Percentiles rank a stretch among this genome's conserved stretches.
Evolutionary conservation across 2,113 vertebrate genomes (phyloP).

Genomic region (Leucoraja erinaceus): DNA sequence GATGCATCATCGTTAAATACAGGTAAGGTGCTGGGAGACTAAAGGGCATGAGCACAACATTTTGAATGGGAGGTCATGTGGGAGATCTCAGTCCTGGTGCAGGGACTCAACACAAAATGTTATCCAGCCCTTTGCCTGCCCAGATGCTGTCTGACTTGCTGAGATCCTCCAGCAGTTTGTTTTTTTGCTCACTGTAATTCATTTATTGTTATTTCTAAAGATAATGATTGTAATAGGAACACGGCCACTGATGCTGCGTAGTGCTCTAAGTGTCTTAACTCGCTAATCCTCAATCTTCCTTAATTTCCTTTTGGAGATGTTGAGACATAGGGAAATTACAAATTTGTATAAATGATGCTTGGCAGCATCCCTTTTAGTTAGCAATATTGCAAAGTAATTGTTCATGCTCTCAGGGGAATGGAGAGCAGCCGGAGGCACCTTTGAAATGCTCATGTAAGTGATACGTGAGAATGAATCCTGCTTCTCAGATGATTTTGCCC

Average conservation of each 20-base stretch:
- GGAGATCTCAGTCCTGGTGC: too few species aligned
- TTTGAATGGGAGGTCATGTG: too few species aligned
- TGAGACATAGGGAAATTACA: not conserved
- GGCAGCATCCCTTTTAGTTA: slow-evolving; percentile 8
- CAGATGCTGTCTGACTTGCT: too few species aligned
- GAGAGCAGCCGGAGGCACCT: not conserved
- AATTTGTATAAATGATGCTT: slow-evolving; percentile 13
- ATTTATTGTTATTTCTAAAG: not conserved
- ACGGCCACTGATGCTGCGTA: not conserved
- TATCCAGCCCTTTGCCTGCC: too few species aligned
- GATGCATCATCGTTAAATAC: too few species aligned
- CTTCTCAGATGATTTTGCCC: not conserved
- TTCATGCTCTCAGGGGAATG: not conserved
- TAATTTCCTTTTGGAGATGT: not conserved
- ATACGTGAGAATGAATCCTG: not conserved
- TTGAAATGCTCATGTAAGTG: not conserved
- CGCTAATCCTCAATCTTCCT: not conserved
- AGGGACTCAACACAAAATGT: too few species aligned
- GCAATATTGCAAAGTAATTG: not conserved
- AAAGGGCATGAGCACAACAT: too few species aligned
- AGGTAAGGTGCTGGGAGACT: too few species aligned
- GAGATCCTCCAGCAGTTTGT: too few species aligned
- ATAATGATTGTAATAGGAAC: not conserved
- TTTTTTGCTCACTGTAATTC: not conserved
- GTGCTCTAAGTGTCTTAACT: not conserved